Evolutionary conservation across 2,888 invertebrate species (phyloP).

Genomic region (Nebria brevicollis): DNA sequence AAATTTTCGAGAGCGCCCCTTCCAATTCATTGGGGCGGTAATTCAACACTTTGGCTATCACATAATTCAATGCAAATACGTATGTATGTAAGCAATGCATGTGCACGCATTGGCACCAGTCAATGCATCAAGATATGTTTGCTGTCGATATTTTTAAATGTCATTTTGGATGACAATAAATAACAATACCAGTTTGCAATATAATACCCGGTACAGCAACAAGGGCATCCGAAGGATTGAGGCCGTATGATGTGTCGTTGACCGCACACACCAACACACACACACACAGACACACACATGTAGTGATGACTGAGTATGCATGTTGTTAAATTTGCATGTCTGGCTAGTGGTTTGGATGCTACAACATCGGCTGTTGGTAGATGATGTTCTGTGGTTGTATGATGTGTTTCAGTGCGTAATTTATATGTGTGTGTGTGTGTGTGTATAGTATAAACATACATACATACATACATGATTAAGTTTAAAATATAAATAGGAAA

Average conservation of each 20-base stretch:
- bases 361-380: background rate
- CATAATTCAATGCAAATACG: no score
- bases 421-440: background rate
- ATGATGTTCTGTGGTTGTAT: background rate
- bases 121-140: background rate
- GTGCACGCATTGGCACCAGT: background rate
- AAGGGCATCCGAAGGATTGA: background rate
- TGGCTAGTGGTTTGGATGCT: background rate
- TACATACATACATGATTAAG: no score
- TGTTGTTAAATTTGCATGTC: background rate
- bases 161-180: background rate
- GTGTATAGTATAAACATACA: no score
- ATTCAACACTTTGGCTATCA: no score
- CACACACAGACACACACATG: background rate
- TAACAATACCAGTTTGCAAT: background rate
- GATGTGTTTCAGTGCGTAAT: background rate
- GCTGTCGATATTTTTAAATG: background rate
- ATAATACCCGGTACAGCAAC: background rate
- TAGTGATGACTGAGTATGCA: background rate
- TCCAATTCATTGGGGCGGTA: no score
- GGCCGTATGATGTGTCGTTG: background rate
- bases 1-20: no score
- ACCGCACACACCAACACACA: background rate
- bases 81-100: background rate
- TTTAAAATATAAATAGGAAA: no score